A percentile compares a stretch with the other conserved stretches of the same genome.
phyloP scores from a whole-genome alignment of 2,797 vertebrate genomes.

The Valencia hispanica region DNA sequence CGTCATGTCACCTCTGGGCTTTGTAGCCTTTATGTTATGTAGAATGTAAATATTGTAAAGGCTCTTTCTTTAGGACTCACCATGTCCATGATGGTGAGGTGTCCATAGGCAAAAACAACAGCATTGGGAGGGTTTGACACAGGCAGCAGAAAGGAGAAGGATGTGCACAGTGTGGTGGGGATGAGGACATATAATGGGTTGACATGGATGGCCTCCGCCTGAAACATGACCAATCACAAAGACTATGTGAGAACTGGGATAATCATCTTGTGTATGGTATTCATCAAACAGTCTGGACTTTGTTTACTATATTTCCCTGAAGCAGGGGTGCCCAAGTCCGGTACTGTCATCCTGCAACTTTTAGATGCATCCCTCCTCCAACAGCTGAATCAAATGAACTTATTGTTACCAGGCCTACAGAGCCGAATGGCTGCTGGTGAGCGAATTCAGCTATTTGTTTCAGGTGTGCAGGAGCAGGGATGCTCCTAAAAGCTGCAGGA shows the following conservation, averaged over 20 bases:
- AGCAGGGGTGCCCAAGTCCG: too few relatives aligned
- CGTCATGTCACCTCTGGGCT: background rate
- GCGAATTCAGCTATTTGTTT: too few relatives aligned
- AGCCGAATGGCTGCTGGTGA: too few relatives aligned
- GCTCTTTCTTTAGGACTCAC: slow-evolving; percentile 63
- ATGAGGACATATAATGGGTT: slow-evolving; percentile 92
- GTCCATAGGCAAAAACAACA: slow-evolving; percentile 90
- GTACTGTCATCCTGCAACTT: too few relatives aligned
- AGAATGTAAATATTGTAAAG: too few relatives aligned
- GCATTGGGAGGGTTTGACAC: slow-evolving; percentile 92
- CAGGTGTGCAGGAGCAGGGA: too few relatives aligned
- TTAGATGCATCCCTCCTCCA: too few relatives aligned
- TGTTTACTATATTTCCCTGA: background rate
- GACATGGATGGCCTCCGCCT: slow-evolving; percentile 90
- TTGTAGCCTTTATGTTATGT: background rate
- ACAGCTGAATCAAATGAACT: too few relatives aligned
- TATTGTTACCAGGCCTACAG: too few relatives aligned
- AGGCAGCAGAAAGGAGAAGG: slow-evolving; percentile 92
- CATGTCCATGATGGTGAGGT: slow-evolving; percentile 88
- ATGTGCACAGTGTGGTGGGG: slow-evolving; percentile 89
- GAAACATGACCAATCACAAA: background rate
- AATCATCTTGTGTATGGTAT: background rate
- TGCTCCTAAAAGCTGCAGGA: too few relatives aligned
- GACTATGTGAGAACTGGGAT: background rate
- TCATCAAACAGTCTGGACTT: background rate